Base-by-base conservation (phyloP, 1,140 invertebrate species). In the Drosophila ercepeae region DNA sequence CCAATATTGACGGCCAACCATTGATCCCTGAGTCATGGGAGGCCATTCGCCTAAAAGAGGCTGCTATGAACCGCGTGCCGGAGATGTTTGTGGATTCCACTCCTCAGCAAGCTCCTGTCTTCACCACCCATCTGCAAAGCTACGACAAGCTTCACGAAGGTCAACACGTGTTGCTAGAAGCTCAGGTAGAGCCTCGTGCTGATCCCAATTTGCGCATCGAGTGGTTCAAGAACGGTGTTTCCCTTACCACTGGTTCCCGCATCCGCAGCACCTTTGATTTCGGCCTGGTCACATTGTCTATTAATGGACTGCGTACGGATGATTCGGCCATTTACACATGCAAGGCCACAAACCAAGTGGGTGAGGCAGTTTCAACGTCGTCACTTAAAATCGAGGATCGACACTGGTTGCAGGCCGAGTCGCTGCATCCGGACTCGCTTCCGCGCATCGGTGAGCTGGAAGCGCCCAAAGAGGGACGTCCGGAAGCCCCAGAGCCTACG, bases 281-380 rank as follows among this genome's bases (percentile, higher is more conserved):
- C 91, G 98, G 98, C 21, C 92, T 98, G n/a, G 97, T 98, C 0
- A 97, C 96, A 0, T 91, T 99, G 6, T 97, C 97, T 25, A 97
- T 99, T 54, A 96, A 96, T 89, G 95, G 96, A 16, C 83, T 98
- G 25, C 93, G 98, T 75, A 92, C 94, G 23, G 97, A 98, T 89
- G 98, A 99, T 92, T 96, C 96, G 7, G 98, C 97, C 25, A 97
- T 98, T 88, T 99, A 99, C 78, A 97, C 97, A 2, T 98, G 97
- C 92, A 97, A 97, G 92, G 97, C 97, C 4, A 96, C 95, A 4
- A 98, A 98, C 91, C 92, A 96, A 53, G 93, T 96, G 48, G 98
- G 98, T 16, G 97, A 98, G 93, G 97, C 97, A 51, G 96, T 97
- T 19, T 97, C 97, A 3, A 98, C 97, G 0, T 95, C 96, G 72